Evolutionary conservation across 2,888 invertebrate genomes (phyloP).

Genomic region (Ectobius pallidus): DNA sequence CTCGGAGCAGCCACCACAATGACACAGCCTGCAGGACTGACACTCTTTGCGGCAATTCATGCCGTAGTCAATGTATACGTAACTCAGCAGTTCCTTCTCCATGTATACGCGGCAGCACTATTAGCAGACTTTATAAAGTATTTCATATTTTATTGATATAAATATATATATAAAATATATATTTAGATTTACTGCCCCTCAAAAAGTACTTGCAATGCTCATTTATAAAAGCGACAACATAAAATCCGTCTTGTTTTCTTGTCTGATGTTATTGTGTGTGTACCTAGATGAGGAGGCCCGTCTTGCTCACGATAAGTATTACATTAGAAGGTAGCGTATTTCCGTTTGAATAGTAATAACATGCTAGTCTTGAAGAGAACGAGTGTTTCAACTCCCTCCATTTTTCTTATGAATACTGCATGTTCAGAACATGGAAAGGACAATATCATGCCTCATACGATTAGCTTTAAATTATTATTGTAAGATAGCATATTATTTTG

Average conservation of each 20-base stretch:
- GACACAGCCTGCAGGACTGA: constrained; percentile 17
- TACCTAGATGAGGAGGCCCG: not conserved
- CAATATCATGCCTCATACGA: constrained; percentile 15
- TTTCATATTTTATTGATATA: constrained; percentile 21
- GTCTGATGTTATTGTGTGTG: constrained; percentile 5
- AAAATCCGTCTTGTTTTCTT: constrained; percentile 20
- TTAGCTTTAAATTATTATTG: constrained; percentile 25
- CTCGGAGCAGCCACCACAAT: constrained; percentile 13
- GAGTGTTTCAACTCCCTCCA: constrained; percentile 17
- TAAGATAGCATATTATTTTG: constrained; percentile 9
- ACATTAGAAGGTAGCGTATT: constrained; percentile 6
- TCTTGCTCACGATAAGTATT: constrained; percentile 32
- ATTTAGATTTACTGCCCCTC: constrained; percentile 4
- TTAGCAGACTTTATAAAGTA: constrained; percentile 21
- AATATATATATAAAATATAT: not conserved
- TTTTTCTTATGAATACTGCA: constrained; percentile 9
- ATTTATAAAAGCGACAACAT: constrained; percentile 7
- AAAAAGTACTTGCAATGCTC: constrained; percentile 19
- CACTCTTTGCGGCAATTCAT: not conserved
- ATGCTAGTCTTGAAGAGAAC: constrained; percentile 12
- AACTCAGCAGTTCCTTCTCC: constrained; percentile 18
- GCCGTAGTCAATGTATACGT: constrained; percentile 18
- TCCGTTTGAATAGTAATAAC: not conserved
- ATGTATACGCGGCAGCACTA: constrained; percentile 10
- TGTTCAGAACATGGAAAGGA: constrained; percentile 22